Evolutionary conservation across 2,113 vertebrate species (phyloP).

Genomic region (Perca fluviatilis): DNA sequence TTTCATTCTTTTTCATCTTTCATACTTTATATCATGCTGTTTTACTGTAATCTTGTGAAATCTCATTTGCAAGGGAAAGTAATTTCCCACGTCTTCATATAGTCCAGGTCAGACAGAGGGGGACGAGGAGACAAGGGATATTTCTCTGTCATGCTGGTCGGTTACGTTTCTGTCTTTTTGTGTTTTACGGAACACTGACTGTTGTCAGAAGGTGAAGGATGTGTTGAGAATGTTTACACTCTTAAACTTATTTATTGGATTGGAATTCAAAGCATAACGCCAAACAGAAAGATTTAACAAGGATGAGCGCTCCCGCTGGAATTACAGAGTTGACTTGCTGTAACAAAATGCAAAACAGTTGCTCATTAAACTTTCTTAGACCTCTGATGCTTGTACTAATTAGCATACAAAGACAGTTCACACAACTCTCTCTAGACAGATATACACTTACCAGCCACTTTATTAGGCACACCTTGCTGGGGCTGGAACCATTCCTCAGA

Average conservation of each 20-base stretch:
- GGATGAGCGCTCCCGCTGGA: neutral
- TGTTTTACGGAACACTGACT: neutral
- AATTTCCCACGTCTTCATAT: constrained; percentile 1
- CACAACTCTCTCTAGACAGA: no score
- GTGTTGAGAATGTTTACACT: neutral
- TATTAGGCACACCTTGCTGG: no score
- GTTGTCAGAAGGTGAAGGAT: neutral
- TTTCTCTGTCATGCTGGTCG: neutral
- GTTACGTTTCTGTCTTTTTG: neutral
- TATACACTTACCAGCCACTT: no score
- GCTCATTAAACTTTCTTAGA: constrained; percentile 4
- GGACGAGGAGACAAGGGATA: neutral
- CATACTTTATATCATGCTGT: neutral
- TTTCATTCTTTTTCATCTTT: constrained; percentile 5
- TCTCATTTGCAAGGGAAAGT: constrained; percentile 26
- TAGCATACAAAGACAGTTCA: neutral
- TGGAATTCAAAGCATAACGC: neutral
- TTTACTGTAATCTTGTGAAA: constrained; percentile 6
- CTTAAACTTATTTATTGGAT: neutral
- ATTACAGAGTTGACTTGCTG: neutral
- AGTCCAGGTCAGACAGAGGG: neutral
- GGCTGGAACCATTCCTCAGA: no score
- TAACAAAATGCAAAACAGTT: constrained; percentile 5
- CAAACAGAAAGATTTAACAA: neutral
- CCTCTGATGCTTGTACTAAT: neutral